A percentile compares a stretch with the other conserved stretches of the same genome.
These are phyloP conservation scores for Laterallus jamaicensis DNA, from an alignment of 2,113 vertebrate species.

Conservation along the genomic window DNA sequence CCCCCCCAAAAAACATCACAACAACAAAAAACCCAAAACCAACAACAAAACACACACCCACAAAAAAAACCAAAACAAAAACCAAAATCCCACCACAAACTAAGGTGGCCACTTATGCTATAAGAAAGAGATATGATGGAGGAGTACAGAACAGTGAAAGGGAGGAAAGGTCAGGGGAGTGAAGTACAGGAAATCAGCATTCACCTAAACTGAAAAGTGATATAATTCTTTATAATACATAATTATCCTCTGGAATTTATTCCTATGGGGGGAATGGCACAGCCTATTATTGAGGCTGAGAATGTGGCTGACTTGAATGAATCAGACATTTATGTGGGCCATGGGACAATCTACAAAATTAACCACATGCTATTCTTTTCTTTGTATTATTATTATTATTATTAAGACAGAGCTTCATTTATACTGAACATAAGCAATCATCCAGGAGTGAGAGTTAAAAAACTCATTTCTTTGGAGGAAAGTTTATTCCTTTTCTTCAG, in stretches of 20 bases:
- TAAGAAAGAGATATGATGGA: background rate
- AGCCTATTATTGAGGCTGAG: background rate
- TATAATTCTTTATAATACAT: background rate
- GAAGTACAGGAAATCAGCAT: background rate
- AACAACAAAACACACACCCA: background rate
- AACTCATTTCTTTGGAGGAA: background rate
- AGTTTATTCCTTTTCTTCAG: background rate
- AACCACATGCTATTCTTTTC: background rate
- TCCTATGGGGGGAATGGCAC: background rate
- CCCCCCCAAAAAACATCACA: no score
- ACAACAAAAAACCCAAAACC: no score
- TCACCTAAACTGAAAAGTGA: background rate
- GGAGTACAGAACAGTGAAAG: background rate
- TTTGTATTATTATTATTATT: background rate
- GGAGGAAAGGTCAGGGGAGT: background rate
- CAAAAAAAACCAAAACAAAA: no score
- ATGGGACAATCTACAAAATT: background rate
- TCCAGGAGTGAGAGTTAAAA: background rate
- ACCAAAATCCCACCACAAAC: background rate
- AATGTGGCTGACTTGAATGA: background rate
- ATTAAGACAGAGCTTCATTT: background rate
- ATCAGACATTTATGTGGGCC: background rate
- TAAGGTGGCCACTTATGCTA: no score
- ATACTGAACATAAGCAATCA: background rate
- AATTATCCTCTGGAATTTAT: constrained; percentile 15